These are phyloP conservation scores for Malacoctenus gilli DNA, from an alignment of 2,797 vertebrate species.

Conservation along the genomic window DNA sequence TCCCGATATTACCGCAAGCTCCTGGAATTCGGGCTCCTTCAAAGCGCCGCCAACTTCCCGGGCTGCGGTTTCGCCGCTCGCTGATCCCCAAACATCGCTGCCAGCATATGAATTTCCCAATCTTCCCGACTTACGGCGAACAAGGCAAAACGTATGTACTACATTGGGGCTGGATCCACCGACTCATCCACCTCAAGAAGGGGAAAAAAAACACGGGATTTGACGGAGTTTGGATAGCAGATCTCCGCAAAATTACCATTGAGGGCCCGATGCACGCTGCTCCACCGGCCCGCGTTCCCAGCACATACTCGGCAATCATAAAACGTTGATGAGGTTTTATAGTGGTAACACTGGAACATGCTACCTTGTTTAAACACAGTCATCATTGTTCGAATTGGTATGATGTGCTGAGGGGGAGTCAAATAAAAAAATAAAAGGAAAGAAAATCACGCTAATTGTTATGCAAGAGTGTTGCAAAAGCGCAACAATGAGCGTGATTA, in stretches of 20 bases:
- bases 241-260: slow-evolving; percentile 50
- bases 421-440: slow-evolving; percentile 12
- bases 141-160: slow-evolving; percentile 26
- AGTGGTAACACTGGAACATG: slow-evolving; percentile 8
- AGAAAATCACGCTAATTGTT: slow-evolving; percentile 13
- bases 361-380: slow-evolving; percentile 11
- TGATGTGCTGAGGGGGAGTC: not conserved
- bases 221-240: slow-evolving; percentile 33
- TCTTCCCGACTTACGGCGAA: slow-evolving; percentile 19
- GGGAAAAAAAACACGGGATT: slow-evolving; percentile 39
- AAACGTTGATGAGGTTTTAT: slow-evolving; percentile 35
- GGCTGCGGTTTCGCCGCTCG: slow-evolving; percentile 38
- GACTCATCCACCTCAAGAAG: slow-evolving; percentile 20
- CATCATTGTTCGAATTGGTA: slow-evolving; percentile 10
- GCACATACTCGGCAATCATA: slow-evolving; percentile 31
- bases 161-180: slow-evolving; percentile 9
- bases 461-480: slow-evolving; percentile 5
- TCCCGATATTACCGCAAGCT: slow-evolving; percentile 76
- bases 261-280: slow-evolving; percentile 11
- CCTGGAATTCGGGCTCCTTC: slow-evolving; percentile 72
- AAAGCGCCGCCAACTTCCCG: slow-evolving; percentile 61
- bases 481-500: slow-evolving; percentile 19
- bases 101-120: slow-evolving; percentile 59
- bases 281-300: slow-evolving; percentile 3
- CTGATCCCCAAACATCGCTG: slow-evolving; percentile 45